A percentile compares a stretch with the other conserved stretches of the same genome.
These are phyloP conservation scores for Galbula dea DNA, from an alignment of 2,113 vertebrate genomes.

Conservation along the genomic window DNA sequence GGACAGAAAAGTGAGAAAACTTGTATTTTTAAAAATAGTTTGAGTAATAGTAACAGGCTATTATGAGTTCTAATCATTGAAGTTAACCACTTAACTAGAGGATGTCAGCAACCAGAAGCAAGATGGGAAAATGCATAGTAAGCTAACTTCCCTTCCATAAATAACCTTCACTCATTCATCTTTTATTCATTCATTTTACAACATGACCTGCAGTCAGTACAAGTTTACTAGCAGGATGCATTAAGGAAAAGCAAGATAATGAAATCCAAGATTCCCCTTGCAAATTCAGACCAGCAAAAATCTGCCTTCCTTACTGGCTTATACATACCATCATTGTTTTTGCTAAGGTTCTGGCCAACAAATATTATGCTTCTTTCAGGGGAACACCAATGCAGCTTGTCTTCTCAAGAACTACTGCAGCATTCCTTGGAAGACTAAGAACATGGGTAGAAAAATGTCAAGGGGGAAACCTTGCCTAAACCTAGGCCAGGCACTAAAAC, in stretches of 20 bases:
- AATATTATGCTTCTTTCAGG: conserved; percentile 6
- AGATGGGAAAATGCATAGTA: not conserved
- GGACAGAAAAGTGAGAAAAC: not conserved
- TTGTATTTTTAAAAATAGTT: not conserved
- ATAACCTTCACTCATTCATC: not conserved
- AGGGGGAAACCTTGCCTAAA: conserved; percentile 10
- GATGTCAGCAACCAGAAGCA: not conserved
- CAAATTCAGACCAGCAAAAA: conserved; percentile 46
- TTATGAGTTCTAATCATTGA: not conserved
- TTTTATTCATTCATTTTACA: conserved; percentile 30
- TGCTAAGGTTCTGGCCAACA: not conserved
- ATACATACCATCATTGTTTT: not conserved
- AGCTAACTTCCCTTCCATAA: conserved; percentile 17
- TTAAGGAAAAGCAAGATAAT: conserved; percentile 8
- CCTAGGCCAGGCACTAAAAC: conserved; percentile 10
- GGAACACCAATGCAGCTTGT: not conserved
- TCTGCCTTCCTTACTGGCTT: conserved; percentile 34
- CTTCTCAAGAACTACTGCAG: conserved; percentile 6
- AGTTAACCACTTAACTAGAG: not conserved
- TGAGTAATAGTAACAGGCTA: not conserved
- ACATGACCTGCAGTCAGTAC: not conserved
- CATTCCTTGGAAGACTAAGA: conserved; percentile 34
- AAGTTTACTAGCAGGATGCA: conserved; percentile 19
- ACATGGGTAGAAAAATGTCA: conserved; percentile 54
- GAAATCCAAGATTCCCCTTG: not conserved